A percentile compares a stretch with the other conserved stretches of the same genome.
phyloP scores from a whole-genome alignment of 2,888 invertebrate genomes.

The Dynastes tityus region DNA sequence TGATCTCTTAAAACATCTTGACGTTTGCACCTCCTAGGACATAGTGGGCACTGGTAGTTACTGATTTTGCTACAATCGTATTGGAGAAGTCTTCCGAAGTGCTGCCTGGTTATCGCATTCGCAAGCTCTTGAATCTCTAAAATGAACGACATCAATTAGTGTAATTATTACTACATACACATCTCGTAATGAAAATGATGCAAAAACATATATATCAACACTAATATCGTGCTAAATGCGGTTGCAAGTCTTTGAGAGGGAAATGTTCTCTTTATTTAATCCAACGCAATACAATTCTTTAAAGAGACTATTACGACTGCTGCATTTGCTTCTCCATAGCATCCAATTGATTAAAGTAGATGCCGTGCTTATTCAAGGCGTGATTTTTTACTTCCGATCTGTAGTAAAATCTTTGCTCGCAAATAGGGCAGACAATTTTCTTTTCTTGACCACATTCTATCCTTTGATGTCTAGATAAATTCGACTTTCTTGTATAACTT shows the following conservation, averaged over 20 bases:
- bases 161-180: slow-evolving; percentile 5
- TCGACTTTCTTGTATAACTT: slow-evolving; percentile 57
- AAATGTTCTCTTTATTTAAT: slow-evolving; percentile 17
- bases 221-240: slow-evolving; percentile 41
- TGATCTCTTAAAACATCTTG: slow-evolving; percentile 62
- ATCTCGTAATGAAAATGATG: slow-evolving; percentile 30
- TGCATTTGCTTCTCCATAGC: slow-evolving; percentile 25
- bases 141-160: slow-evolving; percentile 38
- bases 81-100: slow-evolving; percentile 60
- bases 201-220: slow-evolving; percentile 38
- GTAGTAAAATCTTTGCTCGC: slow-evolving; percentile 49
- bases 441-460: slow-evolving; percentile 60
- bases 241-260: neutral
- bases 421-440: slow-evolving; percentile 54
- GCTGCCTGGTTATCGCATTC: slow-evolving; percentile 52
- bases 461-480: slow-evolving; percentile 57
- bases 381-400: slow-evolving; percentile 49
- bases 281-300: slow-evolving; percentile 11
- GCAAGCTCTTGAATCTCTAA: slow-evolving; percentile 50
- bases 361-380: slow-evolving; percentile 47
- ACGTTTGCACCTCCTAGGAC: slow-evolving; percentile 56
- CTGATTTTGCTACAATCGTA: slow-evolving; percentile 62
- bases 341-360: slow-evolving; percentile 32
- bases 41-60: slow-evolving; percentile 58
- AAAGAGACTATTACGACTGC: neutral